Base-by-base conservation (phyloP, 1,140 invertebrate genomes). In the Riptortus pedestris region DNA sequence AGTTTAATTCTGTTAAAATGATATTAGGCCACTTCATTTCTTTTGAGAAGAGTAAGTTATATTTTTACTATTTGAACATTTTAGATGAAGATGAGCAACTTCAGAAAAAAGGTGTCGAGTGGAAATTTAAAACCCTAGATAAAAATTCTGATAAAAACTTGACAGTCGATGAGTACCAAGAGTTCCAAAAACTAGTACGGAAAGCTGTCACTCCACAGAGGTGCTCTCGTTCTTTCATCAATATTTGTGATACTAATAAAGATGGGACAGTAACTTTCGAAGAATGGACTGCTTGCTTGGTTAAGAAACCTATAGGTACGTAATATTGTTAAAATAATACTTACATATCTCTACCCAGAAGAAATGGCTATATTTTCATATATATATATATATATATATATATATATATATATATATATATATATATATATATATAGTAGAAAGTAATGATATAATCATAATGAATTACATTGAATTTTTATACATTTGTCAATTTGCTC, bases 81-180 rank as follows among this genome's bases (percentile, higher is more conserved):
- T 7, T 38, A 38, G 31, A 38, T 5, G 31, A 38, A 38, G 31
- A 38, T 38, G 31, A 18, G 7, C 20, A 26, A 55, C 24, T 47
- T 18, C n/a, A 55, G 5, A 55, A 55, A 55, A 26, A 24, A 24
- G 51, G 20, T 24, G 51, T 55, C 1, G 51, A 55, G 51, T 96
- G 93, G 93, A 95, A 96, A 74, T 96, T 95, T 70, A 73, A 77
- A 1, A 79, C 84, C 51, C 76, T 96, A 69, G 92, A 96, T 75
- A 74, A 74, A 29, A 85, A 95, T 74, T 78, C 77, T 14, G 89
- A 93, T 74, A 80, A 81, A 26, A 77, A 78, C 51, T 74, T 96
- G 58, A 84, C 89, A 70, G 83, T 83, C 67, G 79, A 80, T 33
- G 93, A 96, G 73, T 90, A 92, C 69, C 79, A 83, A 67, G 86